Evolutionary conservation across 1,140 invertebrate species (phyloP).

Genomic region (roundworm (Caenorhabditis elegans)): DNA sequence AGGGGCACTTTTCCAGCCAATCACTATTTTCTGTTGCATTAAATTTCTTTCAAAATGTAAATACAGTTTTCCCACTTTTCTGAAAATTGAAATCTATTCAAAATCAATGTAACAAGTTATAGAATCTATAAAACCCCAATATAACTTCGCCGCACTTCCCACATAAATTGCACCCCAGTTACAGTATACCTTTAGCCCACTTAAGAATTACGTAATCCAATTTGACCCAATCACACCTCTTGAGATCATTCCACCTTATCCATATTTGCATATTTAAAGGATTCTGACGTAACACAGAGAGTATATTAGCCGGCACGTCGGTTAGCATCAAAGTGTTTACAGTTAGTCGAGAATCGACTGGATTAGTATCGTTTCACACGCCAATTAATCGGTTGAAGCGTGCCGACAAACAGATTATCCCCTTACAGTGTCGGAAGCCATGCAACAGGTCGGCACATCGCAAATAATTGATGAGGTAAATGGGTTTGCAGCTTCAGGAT

Average conservation of each 20-base stretch:
- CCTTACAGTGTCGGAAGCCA: constrained; percentile 11
- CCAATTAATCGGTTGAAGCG: not conserved
- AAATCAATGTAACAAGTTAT: too few species aligned
- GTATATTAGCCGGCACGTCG: not conserved
- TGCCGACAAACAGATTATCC: not conserved
- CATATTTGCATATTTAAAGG: constrained; percentile 21
- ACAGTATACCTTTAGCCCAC: too few species aligned
- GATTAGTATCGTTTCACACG: constrained; percentile 31
- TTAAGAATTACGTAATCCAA: not conserved
- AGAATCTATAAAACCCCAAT: too few species aligned
- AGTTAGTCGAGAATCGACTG: constrained; percentile 9
- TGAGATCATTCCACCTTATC: not conserved
- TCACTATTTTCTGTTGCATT: too few species aligned
- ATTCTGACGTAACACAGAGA: constrained; percentile 9
- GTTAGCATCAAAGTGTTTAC: not conserved
- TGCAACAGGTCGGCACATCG: not conserved
- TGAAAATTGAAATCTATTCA: too few species aligned
- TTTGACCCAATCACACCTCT: not conserved
- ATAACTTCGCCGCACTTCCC: too few species aligned
- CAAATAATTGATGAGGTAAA: constrained; percentile 20
- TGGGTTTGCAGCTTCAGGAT: not conserved
- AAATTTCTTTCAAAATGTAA: too few species aligned
- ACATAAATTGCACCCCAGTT: too few species aligned
- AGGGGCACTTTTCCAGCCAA: too few species aligned
- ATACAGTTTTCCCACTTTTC: too few species aligned